Conservation (phyloP, 2,113 vertebrate genomes). For the Tinamus guttatus region DNA sequence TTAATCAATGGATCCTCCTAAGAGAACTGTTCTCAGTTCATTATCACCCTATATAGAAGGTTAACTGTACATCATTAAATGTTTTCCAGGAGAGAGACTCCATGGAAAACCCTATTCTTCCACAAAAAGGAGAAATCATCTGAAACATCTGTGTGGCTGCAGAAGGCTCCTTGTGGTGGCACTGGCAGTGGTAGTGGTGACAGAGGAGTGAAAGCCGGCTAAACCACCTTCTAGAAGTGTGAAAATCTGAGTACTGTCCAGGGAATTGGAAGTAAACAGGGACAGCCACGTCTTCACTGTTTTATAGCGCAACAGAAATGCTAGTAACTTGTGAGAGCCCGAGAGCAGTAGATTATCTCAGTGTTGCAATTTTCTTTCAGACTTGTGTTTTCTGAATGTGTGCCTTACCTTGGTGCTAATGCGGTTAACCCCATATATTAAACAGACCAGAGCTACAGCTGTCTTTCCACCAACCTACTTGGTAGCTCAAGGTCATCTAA, state of each 20-base stretch:
- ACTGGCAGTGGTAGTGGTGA: background rate
- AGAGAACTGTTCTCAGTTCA: background rate
- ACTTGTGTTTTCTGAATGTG: conserved; percentile 1
- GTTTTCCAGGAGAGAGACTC: background rate
- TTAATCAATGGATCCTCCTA: background rate
- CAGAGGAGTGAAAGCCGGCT: conserved; percentile 14
- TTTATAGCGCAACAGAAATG: conserved; percentile 9
- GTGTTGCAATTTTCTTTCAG: conserved; percentile 41
- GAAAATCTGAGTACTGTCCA: conserved; percentile 3
- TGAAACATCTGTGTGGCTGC: background rate
- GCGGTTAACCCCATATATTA: conserved; percentile 39
- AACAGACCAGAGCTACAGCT: background rate
- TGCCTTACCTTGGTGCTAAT: conserved; percentile 17
- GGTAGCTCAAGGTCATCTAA: conserved; percentile 54
- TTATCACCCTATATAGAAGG: background rate
- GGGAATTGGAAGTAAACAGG: conserved; percentile 34
- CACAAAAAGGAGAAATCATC: background rate
- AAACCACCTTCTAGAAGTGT: background rate
- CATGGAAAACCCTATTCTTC: background rate
- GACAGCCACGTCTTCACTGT: background rate
- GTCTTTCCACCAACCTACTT: background rate
- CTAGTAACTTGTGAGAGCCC: conserved; percentile 36
- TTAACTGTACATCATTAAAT: background rate
- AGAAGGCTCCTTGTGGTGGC: background rate
- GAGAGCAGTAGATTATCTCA: conserved; percentile 6